phyloP scores from a whole-genome alignment of 2,113 vertebrate genomes.

The Leuciscus idus region DNA sequence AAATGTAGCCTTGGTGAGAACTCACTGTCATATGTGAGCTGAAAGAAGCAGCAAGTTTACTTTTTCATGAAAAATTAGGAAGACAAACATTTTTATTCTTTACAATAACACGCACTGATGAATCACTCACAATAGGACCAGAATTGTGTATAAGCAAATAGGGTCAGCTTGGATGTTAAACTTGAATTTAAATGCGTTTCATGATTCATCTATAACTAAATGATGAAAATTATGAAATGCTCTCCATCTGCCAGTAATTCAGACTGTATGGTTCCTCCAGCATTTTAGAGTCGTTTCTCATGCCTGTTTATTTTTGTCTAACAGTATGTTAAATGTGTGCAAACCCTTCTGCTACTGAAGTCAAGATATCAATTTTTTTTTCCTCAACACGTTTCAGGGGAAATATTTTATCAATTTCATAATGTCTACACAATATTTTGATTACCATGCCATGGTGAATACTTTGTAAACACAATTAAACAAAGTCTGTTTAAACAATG shows the following conservation, averaged over 20 bases:
- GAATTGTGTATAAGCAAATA: background rate
- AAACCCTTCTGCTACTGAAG: conserved; percentile 5
- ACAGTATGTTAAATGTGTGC: background rate
- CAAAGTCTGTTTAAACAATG: conserved; percentile 10
- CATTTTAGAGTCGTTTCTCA: background rate
- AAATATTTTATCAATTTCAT: background rate
- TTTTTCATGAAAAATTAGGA: background rate
- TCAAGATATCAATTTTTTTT: background rate
- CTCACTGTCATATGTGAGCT: background rate
- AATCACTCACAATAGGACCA: background rate
- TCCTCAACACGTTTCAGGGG: background rate
- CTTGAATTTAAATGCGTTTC: background rate
- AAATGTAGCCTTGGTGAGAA: background rate
- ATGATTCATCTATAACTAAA: background rate
- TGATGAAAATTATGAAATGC: background rate
- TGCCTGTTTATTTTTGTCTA: background rate
- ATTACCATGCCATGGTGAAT: background rate
- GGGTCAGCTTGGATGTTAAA: background rate
- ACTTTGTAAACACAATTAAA: background rate
- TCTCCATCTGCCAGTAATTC: background rate
- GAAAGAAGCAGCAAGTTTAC: background rate
- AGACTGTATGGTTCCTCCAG: background rate
- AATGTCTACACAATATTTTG: conserved; percentile 12
- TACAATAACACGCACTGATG: background rate
- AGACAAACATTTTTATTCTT: background rate